Conservation (phyloP, 2,888 invertebrate species). For the Drosophila neonasuta region DNA sequence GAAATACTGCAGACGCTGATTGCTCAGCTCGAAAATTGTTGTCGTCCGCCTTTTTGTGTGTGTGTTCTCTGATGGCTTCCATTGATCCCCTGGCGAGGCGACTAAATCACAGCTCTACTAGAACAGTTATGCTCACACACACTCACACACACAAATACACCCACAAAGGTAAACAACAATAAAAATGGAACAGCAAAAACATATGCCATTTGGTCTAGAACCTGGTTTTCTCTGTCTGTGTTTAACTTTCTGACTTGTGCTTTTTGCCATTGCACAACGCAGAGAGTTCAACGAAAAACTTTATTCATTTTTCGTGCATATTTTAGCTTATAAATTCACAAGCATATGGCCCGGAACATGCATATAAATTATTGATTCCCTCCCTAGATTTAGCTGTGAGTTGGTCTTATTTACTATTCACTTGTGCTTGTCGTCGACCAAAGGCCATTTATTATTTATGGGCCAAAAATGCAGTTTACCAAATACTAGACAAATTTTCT, state of each 20-base stretch:
- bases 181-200: slow-evolving; percentile 14
- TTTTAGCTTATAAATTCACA: slow-evolving; percentile 38
- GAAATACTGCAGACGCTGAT: slow-evolving; percentile 44
- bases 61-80: slow-evolving; percentile 15
- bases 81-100: slow-evolving; percentile 31
- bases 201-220: slow-evolving; percentile 4
- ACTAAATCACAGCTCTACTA: slow-evolving; percentile 41
- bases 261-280: background rate
- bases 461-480: slow-evolving; percentile 2
- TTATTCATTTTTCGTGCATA: slow-evolving; percentile 54
- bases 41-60: slow-evolving; percentile 33
- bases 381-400: background rate
- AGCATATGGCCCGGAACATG: slow-evolving; percentile 32
- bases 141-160: background rate
- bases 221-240: slow-evolving; percentile 3
- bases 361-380: slow-evolving; percentile 57
- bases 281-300: slow-evolving; percentile 26
- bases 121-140: slow-evolving; percentile 25
- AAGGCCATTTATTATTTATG: slow-evolving; percentile 14
- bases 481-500: background rate
- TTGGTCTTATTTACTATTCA: slow-evolving; percentile 26
- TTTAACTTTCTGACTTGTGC: slow-evolving; percentile 50
- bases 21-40: slow-evolving; percentile 54
- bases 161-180: slow-evolving; percentile 59
- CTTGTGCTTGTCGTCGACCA: slow-evolving; percentile 25